Evolutionary conservation across 35 echinoderm and acorn worm genomes (phyloP).

Genomic region (Apostichopus japonicus): DNA sequence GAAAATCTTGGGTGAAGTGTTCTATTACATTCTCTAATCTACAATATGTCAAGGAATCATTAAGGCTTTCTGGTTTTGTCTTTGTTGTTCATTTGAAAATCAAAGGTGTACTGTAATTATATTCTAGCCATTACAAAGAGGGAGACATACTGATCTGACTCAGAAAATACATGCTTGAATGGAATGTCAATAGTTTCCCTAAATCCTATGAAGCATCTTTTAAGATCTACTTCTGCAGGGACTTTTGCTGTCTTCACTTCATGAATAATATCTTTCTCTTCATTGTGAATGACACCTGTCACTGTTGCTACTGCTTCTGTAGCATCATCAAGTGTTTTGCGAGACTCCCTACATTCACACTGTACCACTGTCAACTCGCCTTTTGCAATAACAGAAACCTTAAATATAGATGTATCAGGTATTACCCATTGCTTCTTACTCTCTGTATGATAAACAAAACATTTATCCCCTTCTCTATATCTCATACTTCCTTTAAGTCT

Average conservation of each 20-base stretch:
- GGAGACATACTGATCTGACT: neutral
- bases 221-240: neutral
- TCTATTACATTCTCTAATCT: too few species aligned
- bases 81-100: too few species aligned
- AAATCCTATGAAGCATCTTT: neutral
- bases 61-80: too few species aligned
- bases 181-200: neutral
- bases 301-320: neutral
- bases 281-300: neutral
- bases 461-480: neutral
- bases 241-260: neutral
- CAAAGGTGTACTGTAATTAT: neutral
- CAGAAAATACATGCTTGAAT: neutral
- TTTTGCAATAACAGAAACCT: too few species aligned
- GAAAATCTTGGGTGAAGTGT: too few species aligned
- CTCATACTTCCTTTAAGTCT: neutral
- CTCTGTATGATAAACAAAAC: neutral
- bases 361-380: too few species aligned
- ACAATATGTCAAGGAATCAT: too few species aligned
- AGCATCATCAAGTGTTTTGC: too few species aligned
- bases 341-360: too few species aligned
- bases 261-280: neutral
- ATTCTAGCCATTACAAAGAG: neutral
- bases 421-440: neutral
- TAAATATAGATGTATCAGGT: neutral